phyloP scores from a whole-genome alignment of 2,888 invertebrate species.

The Nymphalis polychloros region DNA sequence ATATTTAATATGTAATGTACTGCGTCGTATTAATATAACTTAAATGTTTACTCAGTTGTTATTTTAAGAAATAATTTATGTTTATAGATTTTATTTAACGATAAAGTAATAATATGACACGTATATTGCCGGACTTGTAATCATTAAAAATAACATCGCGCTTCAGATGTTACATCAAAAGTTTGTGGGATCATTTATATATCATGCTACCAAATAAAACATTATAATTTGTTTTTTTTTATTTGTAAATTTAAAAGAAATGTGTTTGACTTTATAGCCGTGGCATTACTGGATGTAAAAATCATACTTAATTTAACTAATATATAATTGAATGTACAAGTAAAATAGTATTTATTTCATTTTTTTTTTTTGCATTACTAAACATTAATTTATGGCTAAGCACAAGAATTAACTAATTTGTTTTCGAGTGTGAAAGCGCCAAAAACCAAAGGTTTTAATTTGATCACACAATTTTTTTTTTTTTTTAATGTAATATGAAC shows the following conservation, averaged over 20 bases:
- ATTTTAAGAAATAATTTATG: conserved; percentile 8
- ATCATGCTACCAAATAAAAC: background rate
- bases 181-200: background rate
- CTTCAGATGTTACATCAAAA: background rate
- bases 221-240: background rate
- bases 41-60: conserved; percentile 7
- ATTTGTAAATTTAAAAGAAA: background rate
- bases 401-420: background rate
- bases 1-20: conserved; percentile 4
- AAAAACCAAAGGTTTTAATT: background rate
- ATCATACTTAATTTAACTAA: background rate
- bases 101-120: background rate
- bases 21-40: conserved; percentile 1
- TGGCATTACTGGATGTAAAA: background rate
- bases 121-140: background rate
- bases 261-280: background rate
- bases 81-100: conserved; percentile 10
- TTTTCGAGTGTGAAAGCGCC: background rate
- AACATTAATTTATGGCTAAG: no score
- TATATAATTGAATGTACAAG: no score
- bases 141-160: background rate
- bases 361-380: background rate
- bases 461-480: background rate
- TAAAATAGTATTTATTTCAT: background rate
- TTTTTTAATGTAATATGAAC: background rate